Percentiles rank a stretch among this genome's conserved stretches.
phyloP scores from a whole-genome alignment of 2,888 invertebrate genomes.

The Nymphalis urticae region DNA sequence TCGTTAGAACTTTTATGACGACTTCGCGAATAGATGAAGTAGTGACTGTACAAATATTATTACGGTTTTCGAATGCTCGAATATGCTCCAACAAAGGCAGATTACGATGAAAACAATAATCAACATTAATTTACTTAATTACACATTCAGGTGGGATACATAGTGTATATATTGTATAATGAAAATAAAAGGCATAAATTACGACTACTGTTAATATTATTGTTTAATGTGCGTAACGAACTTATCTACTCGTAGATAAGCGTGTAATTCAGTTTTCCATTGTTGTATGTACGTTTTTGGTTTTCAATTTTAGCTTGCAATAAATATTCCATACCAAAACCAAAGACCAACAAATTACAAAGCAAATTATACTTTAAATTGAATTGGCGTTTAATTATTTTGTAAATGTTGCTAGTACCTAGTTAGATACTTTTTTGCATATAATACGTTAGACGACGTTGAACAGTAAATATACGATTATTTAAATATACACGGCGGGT shows the following conservation, averaged over 20 bases:
- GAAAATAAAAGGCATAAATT: conserved; percentile 37
- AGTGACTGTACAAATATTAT: background rate
- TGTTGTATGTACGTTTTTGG: conserved; percentile 55
- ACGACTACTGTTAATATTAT: conserved; percentile 43
- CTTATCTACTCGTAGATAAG: conserved; percentile 43
- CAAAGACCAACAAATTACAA: conserved; percentile 24
- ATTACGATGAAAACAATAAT: background rate
- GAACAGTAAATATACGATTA: conserved; percentile 38
- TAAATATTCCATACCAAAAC: conserved; percentile 32
- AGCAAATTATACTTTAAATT: background rate
- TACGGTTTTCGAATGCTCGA: background rate
- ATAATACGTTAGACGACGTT: conserved; percentile 26
- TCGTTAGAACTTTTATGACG: conserved; percentile 75
- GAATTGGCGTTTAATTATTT: no score
- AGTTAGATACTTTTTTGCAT: no score
- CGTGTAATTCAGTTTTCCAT: conserved; percentile 55
- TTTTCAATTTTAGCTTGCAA: conserved; percentile 20
- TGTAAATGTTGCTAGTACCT: no score
- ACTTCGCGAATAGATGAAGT: conserved; percentile 41
- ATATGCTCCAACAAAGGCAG: background rate
- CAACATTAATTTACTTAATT: conserved; percentile 26
- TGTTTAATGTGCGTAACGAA: conserved; percentile 45
- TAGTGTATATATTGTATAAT: conserved; percentile 8
- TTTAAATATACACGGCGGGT: conserved; percentile 47
- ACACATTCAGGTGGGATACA: background rate